A percentile compares a stretch with the other conserved stretches of the same genome.
Conservation (phyloP, 2,888 invertebrate species). For the Torymus tubicola region DNA sequence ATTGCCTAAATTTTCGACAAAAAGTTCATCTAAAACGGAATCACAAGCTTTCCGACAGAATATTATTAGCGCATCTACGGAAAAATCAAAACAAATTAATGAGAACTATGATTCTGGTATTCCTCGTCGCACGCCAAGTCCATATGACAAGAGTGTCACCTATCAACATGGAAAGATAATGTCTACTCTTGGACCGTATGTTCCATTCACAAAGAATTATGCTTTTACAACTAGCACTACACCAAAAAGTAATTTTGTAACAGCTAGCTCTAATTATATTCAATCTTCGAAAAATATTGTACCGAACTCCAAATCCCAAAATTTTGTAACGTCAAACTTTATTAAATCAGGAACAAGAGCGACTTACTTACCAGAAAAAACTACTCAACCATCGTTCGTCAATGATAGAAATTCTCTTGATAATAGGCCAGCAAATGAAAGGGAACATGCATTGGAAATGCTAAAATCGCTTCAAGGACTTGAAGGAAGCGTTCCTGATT, state of each 20-base stretch:
- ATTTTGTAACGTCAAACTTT: constrained; percentile 57
- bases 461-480: constrained; percentile 83
- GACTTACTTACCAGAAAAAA: constrained; percentile 67
- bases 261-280: constrained; percentile 60
- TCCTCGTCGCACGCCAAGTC: constrained; percentile 65
- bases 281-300: constrained; percentile 58
- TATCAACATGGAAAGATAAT: constrained; percentile 70
- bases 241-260: constrained; percentile 64
- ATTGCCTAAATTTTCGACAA: constrained; percentile 57
- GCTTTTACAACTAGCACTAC: constrained; percentile 65
- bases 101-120: constrained; percentile 53
- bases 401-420: constrained; percentile 61
- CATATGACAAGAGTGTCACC: constrained; percentile 70
- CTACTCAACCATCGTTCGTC: constrained; percentile 60
- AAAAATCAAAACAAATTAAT: constrained; percentile 63
- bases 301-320: constrained; percentile 58
- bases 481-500: constrained; percentile 76
- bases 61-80: constrained; percentile 66
- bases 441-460: constrained; percentile 84
- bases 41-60: constrained; percentile 64
- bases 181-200: constrained; percentile 71
- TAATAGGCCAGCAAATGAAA: constrained; percentile 75
- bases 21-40: constrained; percentile 59
- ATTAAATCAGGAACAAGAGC: constrained; percentile 61
- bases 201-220: constrained; percentile 74